A percentile compares a stretch with the other conserved stretches of the same genome.
These are phyloP conservation scores for Sesia apiformis DNA, from an alignment of 2,888 invertebrate genomes.

Conservation along the genomic window DNA sequence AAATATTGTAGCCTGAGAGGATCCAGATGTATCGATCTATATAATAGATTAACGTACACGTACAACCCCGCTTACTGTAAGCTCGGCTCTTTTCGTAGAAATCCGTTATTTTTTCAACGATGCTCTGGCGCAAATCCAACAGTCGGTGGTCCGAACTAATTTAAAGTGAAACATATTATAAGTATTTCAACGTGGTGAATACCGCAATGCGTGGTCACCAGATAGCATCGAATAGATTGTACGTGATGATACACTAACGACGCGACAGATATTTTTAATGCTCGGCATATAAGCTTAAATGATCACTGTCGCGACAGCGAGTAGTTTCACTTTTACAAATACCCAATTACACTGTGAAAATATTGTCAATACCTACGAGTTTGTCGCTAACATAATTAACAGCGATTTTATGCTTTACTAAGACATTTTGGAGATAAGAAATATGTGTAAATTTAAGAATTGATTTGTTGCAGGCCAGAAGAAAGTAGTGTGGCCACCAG, in stretches of 20 bases:
- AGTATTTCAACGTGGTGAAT: slow-evolving; percentile 41
- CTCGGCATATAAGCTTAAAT: too few species aligned
- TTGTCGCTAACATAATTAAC: too few species aligned
- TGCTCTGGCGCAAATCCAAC: slow-evolving; percentile 50
- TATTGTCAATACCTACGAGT: too few species aligned
- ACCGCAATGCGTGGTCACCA: slow-evolving; percentile 30
- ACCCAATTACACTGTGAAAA: too few species aligned
- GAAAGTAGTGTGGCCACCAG: slow-evolving; percentile 92
- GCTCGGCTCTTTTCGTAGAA: slow-evolving; percentile 13
- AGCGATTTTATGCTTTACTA: too few species aligned
- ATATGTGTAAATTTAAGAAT: neutral
- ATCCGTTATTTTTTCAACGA: slow-evolving; percentile 39
- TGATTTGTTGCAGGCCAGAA: slow-evolving; percentile 80
- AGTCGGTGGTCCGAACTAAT: slow-evolving; percentile 51
- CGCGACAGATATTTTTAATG: too few species aligned
- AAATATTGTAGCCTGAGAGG: neutral
- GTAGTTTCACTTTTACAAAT: too few species aligned
- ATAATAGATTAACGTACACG: neutral
- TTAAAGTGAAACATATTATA: slow-evolving; percentile 62
- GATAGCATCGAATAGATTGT: slow-evolving; percentile 16
- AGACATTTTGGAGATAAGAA: too few species aligned
- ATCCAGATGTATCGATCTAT: neutral
- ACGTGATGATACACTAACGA: neutral
- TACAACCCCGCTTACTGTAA: neutral
- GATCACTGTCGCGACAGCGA: too few species aligned